Percentiles rank a stretch among this genome's conserved stretches.
These are phyloP conservation scores for Climacteris rufus DNA, from an alignment of 2,113 vertebrate genomes.

Conservation along the genomic window DNA sequence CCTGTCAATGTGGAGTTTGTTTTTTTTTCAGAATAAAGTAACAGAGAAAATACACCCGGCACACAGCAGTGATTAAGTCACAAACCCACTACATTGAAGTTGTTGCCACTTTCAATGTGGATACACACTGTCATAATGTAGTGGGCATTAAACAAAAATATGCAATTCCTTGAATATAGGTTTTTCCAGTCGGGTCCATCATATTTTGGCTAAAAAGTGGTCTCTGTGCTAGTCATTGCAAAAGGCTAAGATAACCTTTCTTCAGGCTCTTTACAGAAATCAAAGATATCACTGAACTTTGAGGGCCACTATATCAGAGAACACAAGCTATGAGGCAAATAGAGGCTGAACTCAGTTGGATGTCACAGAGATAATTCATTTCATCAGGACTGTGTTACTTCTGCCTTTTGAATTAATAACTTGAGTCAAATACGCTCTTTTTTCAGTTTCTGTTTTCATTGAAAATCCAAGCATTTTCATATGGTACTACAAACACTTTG, in stretches of 20 bases:
- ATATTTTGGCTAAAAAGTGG: background rate
- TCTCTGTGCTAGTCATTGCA: background rate
- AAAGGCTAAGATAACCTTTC: background rate
- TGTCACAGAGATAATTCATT: background rate
- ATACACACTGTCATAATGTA: background rate
- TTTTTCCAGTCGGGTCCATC: background rate
- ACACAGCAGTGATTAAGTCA: background rate
- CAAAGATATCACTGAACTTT: background rate
- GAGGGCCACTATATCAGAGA: background rate
- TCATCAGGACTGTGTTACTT: rapidly evolving
- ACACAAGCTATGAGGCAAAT: background rate
- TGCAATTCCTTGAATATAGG: background rate
- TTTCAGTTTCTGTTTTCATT: background rate
- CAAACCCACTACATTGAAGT: background rate
- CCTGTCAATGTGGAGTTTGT: background rate
- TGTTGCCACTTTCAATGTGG: background rate
- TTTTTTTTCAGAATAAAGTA: background rate
- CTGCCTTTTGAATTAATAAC: background rate
- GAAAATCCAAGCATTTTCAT: slow-evolving; percentile 26
- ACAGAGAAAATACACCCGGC: background rate
- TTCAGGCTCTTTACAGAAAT: background rate
- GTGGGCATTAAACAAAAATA: background rate
- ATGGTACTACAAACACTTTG: background rate
- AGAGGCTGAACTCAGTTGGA: background rate
- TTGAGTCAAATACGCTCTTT: background rate